Evolutionary conservation across 2,113 vertebrate species (phyloP), one percentile per base, ranked within the genome.

Genomic region (Clarias macrocephalus): DNA sequence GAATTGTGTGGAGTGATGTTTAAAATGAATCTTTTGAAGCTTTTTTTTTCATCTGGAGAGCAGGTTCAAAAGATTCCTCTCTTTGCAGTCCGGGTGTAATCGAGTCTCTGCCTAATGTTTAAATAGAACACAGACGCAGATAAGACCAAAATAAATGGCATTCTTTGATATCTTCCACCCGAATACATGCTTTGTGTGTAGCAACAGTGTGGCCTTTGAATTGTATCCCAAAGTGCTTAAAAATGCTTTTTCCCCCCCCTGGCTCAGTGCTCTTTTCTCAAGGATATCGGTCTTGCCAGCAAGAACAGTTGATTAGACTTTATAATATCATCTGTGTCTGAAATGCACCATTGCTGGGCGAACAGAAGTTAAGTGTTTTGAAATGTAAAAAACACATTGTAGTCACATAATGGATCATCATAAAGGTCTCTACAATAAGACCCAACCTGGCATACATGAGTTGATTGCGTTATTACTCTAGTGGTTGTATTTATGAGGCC

Each of bases 291-390:
- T 37, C 83, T 76, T 73, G 72, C 72, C 80, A 82, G 73, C 79
- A 77, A 86, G 85, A 79, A 90, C 86, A 73, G 84, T 86, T 86
- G 84, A 90, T 90, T 86, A 84, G 87, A 90, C 86, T 88, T 88
- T 87, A 79, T 86, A 88, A 90, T 88, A 86, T 72, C 84, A 76
- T 83, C 56, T 25, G 62, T 85, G 86, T 85, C 86, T 88, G 63
- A 88, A 89, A 86, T 59, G 54, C 73, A 62, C 80, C 84, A 65
- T 86, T 25, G 9, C 62, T 13, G 63, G 81, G 73, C 73, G 85
- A 54, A 75, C 16, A 66, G 59, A 88, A 86, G 63, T 83, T 87
- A 87, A 86, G 81, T 80, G 80, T 80, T 88, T 88, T 88, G 89
- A 88, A 88, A 88, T 85, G 80, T 82, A 83, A 83, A 87, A 89